Conservation (phyloP, 35 echinoderm and acorn worm species). For the Lytechinus pictus region DNA sequence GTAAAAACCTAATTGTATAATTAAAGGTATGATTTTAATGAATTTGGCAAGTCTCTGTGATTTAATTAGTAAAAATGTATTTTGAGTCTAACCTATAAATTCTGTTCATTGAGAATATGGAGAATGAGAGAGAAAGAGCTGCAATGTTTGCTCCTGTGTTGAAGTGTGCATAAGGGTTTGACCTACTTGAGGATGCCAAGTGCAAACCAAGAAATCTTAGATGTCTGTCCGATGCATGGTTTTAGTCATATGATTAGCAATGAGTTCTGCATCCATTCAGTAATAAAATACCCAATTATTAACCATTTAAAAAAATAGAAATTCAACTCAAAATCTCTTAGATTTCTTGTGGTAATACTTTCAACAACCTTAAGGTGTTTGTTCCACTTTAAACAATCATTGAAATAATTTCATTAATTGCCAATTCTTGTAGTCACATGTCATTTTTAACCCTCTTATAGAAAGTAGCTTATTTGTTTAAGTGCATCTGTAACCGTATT, state of each 20-base stretch:
- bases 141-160: neutral
- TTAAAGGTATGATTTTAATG: too few relatives aligned
- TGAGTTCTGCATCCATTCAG: neutral
- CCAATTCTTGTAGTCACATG: neutral
- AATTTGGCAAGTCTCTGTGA: too few relatives aligned
- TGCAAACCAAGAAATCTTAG: neutral
- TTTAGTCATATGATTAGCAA: neutral
- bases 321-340: too few relatives aligned
- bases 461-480: conserved; percentile 8
- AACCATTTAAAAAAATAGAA: too few relatives aligned
- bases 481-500: neutral
- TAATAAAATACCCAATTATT: neutral
- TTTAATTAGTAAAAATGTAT: too few relatives aligned
- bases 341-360: too few relatives aligned
- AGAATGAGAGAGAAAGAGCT: neutral
- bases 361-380: too few relatives aligned
- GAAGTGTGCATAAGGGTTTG: neutral
- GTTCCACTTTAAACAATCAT: neutral
- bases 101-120: too few relatives aligned
- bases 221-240: neutral
- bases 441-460: neutral
- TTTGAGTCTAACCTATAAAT: too few relatives aligned
- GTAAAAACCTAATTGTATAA: too few relatives aligned
- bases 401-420: neutral
- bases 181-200: neutral